A percentile compares a stretch with the other conserved stretches of the same genome.
These are phyloP conservation scores for Anser cygnoides DNA, from an alignment of 2,113 vertebrate genomes.

Conservation along the genomic window DNA sequence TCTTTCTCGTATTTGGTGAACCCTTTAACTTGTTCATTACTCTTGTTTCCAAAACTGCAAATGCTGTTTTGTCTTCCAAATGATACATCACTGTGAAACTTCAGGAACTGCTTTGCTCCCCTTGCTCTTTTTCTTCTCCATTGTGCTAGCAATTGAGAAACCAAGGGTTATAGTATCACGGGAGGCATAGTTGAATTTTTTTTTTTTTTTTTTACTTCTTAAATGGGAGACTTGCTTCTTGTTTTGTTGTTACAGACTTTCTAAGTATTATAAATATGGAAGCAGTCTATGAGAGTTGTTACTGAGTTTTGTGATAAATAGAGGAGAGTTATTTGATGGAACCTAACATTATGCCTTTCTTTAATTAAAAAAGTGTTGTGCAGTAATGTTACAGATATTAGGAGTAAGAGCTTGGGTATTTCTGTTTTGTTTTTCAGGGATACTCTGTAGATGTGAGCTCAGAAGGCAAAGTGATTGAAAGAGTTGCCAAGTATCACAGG, in stretches of 20 bases:
- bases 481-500: conserved; percentile 77
- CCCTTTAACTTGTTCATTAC: background rate
- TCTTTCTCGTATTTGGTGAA: background rate
- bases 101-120: background rate
- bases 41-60: background rate
- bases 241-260: background rate
- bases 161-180: background rate
- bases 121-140: background rate
- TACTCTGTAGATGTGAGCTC: conserved; percentile 80
- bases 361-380: background rate
- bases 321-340: background rate
- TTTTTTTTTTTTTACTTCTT: background rate
- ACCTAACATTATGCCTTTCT: background rate
- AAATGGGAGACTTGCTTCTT: rapidly evolving
- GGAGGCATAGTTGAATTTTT: background rate
- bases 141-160: background rate
- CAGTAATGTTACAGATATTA: background rate
- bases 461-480: conserved; percentile 77
- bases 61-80: background rate
- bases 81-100: background rate
- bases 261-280: background rate
- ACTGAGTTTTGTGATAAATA: background rate
- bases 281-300: background rate
- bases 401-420: background rate
- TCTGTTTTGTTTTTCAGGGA: conserved; percentile 68